These are phyloP conservation scores for Bombus balteatus DNA, from an alignment of 1,140 invertebrate species.

Conservation along the genomic window DNA sequence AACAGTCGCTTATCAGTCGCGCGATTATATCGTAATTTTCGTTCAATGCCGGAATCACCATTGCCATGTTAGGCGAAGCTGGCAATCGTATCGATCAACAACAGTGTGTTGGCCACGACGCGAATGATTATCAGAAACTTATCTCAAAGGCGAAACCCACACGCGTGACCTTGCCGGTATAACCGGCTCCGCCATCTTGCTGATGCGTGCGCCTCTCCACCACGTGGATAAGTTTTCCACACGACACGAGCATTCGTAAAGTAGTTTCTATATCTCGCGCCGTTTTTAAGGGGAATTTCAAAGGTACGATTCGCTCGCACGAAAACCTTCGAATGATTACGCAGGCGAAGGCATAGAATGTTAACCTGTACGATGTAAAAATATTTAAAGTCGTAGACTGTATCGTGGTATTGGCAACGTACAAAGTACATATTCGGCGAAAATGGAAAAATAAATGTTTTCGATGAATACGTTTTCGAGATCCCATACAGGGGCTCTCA, in stretches of 20 bases:
- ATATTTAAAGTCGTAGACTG: too few species aligned
- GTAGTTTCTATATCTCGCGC: conserved; percentile 1
- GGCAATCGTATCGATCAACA: conserved; percentile 56
- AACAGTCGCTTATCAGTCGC: background rate
- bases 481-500: conserved; percentile 75
- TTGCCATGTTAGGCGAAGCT: conserved; percentile 8
- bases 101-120: conserved; percentile 29
- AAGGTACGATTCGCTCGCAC: background rate
- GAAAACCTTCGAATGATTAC: background rate
- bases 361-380: background rate
- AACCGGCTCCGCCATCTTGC: conserved; percentile 73
- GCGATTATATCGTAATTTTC: conserved; percentile 1
- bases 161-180: conserved; percentile 74
- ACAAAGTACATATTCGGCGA: background rate
- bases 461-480: conserved; percentile 75
- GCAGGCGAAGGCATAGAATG: background rate
- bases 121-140: conserved; percentile 67
- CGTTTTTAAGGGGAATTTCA: conserved; percentile 11
- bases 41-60: background rate
- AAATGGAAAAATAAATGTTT: conserved; percentile 53
- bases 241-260: conserved; percentile 29
- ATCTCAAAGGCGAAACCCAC: conserved; percentile 68
- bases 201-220: conserved; percentile 54
- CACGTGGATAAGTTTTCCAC: conserved; percentile 63
- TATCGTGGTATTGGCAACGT: background rate